Percentiles rank a stretch among this genome's conserved stretches.
Conservation (phyloP, 1,140 invertebrate genomes). For the Liolophura sinensis region DNA sequence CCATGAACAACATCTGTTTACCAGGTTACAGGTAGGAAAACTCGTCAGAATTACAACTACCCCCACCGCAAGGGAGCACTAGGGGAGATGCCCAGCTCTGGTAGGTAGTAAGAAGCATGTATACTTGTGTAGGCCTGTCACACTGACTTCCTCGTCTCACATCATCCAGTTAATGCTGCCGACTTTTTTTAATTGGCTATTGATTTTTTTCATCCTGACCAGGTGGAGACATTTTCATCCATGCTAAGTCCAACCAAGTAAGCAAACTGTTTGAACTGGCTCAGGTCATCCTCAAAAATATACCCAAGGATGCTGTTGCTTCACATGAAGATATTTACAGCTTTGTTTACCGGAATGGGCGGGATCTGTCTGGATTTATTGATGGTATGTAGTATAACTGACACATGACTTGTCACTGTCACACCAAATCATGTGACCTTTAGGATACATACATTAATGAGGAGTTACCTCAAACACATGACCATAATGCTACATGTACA, state of each 20-base stretch:
- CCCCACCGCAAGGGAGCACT: slow-evolving; percentile 43
- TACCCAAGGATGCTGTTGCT: slow-evolving; percentile 44
- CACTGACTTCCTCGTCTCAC: too few relatives aligned
- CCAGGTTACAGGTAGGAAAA: slow-evolving; percentile 37
- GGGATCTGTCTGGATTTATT: slow-evolving; percentile 56
- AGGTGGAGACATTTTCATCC: slow-evolving; percentile 57
- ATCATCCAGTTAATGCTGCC: too few relatives aligned
- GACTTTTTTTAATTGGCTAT: too few relatives aligned
- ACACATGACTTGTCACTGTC: too few relatives aligned
- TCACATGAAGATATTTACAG: slow-evolving; percentile 54
- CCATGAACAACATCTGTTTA: slow-evolving; percentile 5
- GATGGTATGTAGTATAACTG: too few relatives aligned
- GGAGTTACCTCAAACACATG: too few relatives aligned
- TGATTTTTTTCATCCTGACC: slow-evolving; percentile 5
- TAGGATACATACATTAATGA: too few relatives aligned
- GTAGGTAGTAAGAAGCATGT: slow-evolving; percentile 23
- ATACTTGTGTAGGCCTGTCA: too few relatives aligned
- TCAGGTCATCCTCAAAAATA: slow-evolving; percentile 37
- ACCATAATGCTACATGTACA: too few relatives aligned
- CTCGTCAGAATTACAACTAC: slow-evolving; percentile 39
- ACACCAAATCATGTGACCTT: too few relatives aligned
- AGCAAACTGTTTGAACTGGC: slow-evolving; percentile 54
- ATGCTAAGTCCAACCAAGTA: slow-evolving; percentile 49
- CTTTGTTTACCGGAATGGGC: slow-evolving; percentile 50
- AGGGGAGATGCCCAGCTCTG: slow-evolving; percentile 54